Conservation (phyloP, 2,113 vertebrate species). For the Forbesichthys agassizii region DNA sequence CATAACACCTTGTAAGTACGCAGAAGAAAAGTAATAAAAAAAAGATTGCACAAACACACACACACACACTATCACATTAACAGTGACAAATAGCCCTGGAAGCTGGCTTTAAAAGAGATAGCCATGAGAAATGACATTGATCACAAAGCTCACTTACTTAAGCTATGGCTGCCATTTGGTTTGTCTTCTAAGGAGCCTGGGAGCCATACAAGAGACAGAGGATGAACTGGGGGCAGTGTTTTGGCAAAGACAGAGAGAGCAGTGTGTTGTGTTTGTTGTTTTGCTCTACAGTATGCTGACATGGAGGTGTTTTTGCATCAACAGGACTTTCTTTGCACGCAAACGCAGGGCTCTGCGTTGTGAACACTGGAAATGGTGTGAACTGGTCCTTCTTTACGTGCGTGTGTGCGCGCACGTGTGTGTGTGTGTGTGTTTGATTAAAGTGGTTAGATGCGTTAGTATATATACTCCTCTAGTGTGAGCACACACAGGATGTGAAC, state of each 20-base stretch:
- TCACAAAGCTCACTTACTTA: conserved; percentile 14
- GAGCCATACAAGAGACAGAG: background rate
- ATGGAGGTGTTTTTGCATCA: conserved; percentile 2
- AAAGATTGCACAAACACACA: conserved; percentile 26
- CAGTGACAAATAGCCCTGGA: conserved; percentile 31
- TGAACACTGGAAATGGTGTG: too few species aligned
- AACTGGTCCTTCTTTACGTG: background rate
- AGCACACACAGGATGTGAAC: conserved; percentile 55
- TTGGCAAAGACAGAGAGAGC: conserved; percentile 24
- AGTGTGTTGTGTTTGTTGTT: conserved; percentile 32
- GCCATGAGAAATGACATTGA: conserved; percentile 29
- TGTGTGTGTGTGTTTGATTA: background rate
- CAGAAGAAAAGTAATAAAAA: conserved; percentile 40
- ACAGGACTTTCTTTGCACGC: too few species aligned
- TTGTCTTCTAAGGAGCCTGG: conserved; percentile 24
- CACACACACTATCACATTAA: conserved; percentile 19
- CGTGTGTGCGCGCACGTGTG: background rate
- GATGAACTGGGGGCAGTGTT: conserved; percentile 15
- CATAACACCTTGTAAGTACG: conserved; percentile 17
- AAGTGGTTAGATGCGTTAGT: background rate
- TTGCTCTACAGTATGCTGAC: conserved; percentile 1
- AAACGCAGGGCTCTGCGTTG: too few species aligned
- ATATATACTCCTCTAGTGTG: too few species aligned
- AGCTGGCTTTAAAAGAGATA: conserved; percentile 38
- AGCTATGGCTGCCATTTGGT: conserved; percentile 37